phyloP scores from a whole-genome alignment of 2,797 vertebrate species.

The Rhinichthys osculus region DNA sequence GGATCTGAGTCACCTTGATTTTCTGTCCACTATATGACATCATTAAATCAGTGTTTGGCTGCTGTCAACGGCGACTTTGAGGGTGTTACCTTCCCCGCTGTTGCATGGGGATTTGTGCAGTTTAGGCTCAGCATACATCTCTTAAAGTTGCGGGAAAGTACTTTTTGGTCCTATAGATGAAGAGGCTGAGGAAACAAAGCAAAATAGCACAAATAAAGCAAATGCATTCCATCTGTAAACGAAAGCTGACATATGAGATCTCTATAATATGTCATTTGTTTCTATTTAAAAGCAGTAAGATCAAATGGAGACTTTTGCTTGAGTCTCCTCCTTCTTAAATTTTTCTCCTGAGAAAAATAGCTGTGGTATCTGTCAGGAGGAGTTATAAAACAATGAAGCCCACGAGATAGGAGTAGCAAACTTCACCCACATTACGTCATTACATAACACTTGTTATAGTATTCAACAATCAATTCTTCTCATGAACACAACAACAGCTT shows the following conservation, averaged over 20 bases:
- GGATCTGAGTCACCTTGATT: constrained; percentile 59
- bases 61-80: constrained; percentile 65
- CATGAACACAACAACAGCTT: too few species aligned
- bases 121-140: constrained; percentile 49
- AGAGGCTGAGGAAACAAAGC: constrained; percentile 3
- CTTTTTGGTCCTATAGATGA: constrained; percentile 3
- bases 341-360: neutral
- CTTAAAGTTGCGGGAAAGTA: constrained; percentile 28
- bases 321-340: neutral
- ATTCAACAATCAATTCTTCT: too few species aligned
- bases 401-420: neutral
- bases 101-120: constrained; percentile 65
- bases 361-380: neutral
- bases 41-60: constrained; percentile 57
- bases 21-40: constrained; percentile 50
- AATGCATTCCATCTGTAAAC: neutral
- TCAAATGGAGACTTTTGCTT: neutral
- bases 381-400: neutral
- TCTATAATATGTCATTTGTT: neutral
- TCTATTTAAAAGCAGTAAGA: too few species aligned
- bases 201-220: neutral
- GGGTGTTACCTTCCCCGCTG: constrained; percentile 36
- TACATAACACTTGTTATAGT: too few species aligned
- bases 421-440: neutral
- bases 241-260: neutral